phyloP scores from a whole-genome alignment of 2,888 invertebrate genomes.

The Encarsia formosa region DNA sequence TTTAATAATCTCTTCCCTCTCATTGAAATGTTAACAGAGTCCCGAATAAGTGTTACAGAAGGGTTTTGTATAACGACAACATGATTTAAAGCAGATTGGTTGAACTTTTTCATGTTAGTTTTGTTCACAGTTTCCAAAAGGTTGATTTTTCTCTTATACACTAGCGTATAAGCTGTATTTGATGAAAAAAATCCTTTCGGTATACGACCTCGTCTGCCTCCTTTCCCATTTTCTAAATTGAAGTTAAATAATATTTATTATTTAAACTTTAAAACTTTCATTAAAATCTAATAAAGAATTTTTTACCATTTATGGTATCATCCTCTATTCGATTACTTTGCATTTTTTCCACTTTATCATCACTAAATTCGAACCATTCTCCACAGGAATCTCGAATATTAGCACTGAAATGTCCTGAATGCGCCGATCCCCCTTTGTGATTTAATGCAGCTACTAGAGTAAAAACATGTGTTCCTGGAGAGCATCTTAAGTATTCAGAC shows the following conservation, averaged over 20 bases:
- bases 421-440: slow-evolving; percentile 62
- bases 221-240: slow-evolving; percentile 40
- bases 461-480: slow-evolving; percentile 50
- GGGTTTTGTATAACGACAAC: slow-evolving; percentile 13
- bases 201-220: slow-evolving; percentile 44
- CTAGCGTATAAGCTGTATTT: slow-evolving; percentile 62
- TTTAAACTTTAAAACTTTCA: no score
- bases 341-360: slow-evolving; percentile 55
- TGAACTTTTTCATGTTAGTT: slow-evolving; percentile 1
- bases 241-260: not conserved
- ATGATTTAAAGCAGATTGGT: slow-evolving; percentile 8
- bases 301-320: slow-evolving; percentile 41
- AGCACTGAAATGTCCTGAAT: slow-evolving; percentile 65
- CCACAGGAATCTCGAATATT: slow-evolving; percentile 50
- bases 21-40: slow-evolving; percentile 18
- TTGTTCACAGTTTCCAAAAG: slow-evolving; percentile 5
- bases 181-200: slow-evolving; percentile 55
- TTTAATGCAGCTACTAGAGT: slow-evolving; percentile 63
- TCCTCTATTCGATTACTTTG: slow-evolving; percentile 50
- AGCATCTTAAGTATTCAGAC: slow-evolving; percentile 50
- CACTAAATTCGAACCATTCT: slow-evolving; percentile 65
- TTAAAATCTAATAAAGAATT: slow-evolving; percentile 5
- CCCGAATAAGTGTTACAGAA: slow-evolving; percentile 14
- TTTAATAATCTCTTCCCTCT: slow-evolving; percentile 28
- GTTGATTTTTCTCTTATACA: slow-evolving; percentile 51